Conservation (phyloP, 2,888 invertebrate species). For the Drosophila niveifrons region DNA sequence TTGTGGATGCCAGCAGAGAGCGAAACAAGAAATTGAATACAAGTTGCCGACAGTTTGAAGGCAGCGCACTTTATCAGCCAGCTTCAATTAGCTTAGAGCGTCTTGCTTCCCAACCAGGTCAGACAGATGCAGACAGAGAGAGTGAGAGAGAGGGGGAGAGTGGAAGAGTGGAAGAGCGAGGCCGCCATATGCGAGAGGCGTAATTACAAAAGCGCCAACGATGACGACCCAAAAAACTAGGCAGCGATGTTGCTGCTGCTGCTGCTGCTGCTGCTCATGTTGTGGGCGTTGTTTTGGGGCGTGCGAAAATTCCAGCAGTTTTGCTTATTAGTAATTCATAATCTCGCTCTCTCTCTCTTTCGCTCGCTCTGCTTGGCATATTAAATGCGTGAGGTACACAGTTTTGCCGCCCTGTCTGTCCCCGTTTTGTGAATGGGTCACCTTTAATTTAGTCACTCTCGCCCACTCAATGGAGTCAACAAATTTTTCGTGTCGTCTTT, state of each 20-base stretch:
- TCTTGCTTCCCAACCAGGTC: constrained; percentile 35
- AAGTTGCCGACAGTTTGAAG: constrained; percentile 29
- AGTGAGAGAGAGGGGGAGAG: no score
- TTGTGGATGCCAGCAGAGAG: neutral
- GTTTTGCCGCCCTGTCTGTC: constrained; percentile 38
- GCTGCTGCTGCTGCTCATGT: constrained; percentile 29
- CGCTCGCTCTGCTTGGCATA: neutral
- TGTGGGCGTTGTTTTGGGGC: constrained; percentile 35
- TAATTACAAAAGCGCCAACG: constrained; percentile 72
- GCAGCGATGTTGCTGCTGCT: neutral
- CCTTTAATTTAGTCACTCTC: constrained; percentile 66
- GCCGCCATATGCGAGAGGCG: constrained; percentile 52
- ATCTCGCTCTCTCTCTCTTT: constrained; percentile 25
- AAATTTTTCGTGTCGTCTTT: constrained; percentile 56
- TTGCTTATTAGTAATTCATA: constrained; percentile 78
- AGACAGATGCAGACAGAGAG: neutral
- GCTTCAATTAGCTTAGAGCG: constrained; percentile 53
- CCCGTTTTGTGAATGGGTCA: constrained; percentile 65
- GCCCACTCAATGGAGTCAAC: constrained; percentile 27
- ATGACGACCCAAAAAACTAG: constrained; percentile 53
- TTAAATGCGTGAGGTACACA: neutral
- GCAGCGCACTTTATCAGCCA: constrained; percentile 57
- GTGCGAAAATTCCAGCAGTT: constrained; percentile 75
- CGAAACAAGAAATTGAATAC: neutral
- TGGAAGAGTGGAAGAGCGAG: neutral